Evolutionary conservation across 2,797 vertebrate genomes (phyloP), one percentile per base, ranked within the genome.

Genomic region (Sebastes baramenuke): DNA sequence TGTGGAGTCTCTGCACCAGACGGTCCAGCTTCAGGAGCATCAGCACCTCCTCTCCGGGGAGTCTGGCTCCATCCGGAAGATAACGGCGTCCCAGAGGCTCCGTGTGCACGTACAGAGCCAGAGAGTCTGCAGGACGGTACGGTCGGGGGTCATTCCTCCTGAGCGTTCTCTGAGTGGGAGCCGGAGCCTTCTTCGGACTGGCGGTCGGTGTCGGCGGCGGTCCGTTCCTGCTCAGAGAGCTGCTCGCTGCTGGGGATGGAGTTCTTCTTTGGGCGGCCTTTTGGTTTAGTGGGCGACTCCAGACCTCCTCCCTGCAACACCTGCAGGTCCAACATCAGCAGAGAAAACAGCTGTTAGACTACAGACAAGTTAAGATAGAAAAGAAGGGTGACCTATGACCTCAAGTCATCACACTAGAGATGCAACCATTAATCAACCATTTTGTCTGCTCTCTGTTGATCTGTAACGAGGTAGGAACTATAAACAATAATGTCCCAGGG

Each of bases 251-350:
- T 97, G 67, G 98, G 98, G 82, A 99, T 99, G 74, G 98, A 99
- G 93, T 99, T 99, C 93, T 99, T 99, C 94, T 99, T 99, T 1
- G 98, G 98, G 1, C 98, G 97, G 4, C 98, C 98, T 94, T 99
- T 99, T 0, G 98, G 98, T 87, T 99, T 99, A 9, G 98, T 99
- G 1, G 98, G 98, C 1, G 98, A 99, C 89, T 99, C 98, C 79
- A 99, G 95, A 54, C 98, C 98, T 18, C 98, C 98, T 3, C 98
- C 98, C 91, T 99, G 98, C 82, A 99, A 80, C 60, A 99, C 98
- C 98, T 99, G 92, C 27, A 62, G 81, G 36, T 16, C 71, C 74
- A 38, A 62, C 27, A 69, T 0, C 3, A 83, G 60, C 66, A 32
- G 20, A 6, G 30, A 49, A 4, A 49, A 29, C 38, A 8, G 56